phyloP scores from a whole-genome alignment of 2,888 invertebrate genomes.

The Microctonus brassicae region DNA sequence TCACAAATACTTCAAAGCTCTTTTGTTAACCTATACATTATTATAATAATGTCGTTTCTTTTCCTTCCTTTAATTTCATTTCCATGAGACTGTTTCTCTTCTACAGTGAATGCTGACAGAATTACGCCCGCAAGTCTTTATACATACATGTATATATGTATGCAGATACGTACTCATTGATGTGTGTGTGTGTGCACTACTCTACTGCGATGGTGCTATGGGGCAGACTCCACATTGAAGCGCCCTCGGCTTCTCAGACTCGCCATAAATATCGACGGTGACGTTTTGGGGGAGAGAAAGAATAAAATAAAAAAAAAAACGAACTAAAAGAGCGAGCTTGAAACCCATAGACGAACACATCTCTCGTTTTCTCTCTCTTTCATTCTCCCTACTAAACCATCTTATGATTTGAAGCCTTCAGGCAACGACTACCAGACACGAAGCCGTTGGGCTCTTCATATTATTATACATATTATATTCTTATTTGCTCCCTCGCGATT shows the following conservation, averaged over 20 bases:
- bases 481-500: too few species aligned
- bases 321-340: slow-evolving; percentile 51
- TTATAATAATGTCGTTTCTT: background rate
- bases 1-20: slow-evolving; percentile 2
- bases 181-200: slow-evolving; percentile 39
- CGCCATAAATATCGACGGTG: slow-evolving; percentile 68
- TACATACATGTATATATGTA: slow-evolving; percentile 25
- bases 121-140: slow-evolving; percentile 54
- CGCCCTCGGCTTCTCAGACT: slow-evolving; percentile 56
- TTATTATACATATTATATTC: background rate
- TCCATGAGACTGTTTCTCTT: slow-evolving; percentile 12
- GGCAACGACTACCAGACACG: slow-evolving; percentile 46
- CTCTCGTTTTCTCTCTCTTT: slow-evolving; percentile 46
- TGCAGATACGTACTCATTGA: too few species aligned
- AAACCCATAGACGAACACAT: slow-evolving; percentile 56
- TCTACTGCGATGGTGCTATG: slow-evolving; percentile 23
- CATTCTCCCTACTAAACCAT: background rate
- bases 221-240: slow-evolving; percentile 50
- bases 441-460: slow-evolving; percentile 39
- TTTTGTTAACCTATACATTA: slow-evolving; percentile 1
- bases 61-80: slow-evolving; percentile 3
- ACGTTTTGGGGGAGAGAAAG: slow-evolving; percentile 53
- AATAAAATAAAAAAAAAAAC: slow-evolving; percentile 48
- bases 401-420: slow-evolving; percentile 39
- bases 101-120: slow-evolving; percentile 55